Conservation (phyloP, 2,888 invertebrate species). For the Drosophila emarginata region DNA sequence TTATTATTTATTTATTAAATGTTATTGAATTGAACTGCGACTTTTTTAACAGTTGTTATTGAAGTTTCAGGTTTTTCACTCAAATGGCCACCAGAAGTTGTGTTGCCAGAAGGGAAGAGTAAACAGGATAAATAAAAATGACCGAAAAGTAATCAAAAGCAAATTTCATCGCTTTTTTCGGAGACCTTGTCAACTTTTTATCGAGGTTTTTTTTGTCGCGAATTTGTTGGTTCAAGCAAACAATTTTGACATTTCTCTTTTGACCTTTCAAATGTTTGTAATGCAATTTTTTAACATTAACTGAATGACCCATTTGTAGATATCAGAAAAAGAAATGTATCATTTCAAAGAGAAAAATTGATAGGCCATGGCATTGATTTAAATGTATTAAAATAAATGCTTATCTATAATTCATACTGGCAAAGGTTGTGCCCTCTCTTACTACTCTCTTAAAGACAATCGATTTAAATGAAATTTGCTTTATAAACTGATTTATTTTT, state of each 20-base stretch:
- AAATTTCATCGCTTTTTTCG: slow-evolving; percentile 24
- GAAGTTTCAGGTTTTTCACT: slow-evolving; percentile 1
- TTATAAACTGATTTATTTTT: too few relatives aligned
- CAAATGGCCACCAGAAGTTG: slow-evolving; percentile 17
- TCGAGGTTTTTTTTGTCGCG: slow-evolving; percentile 5
- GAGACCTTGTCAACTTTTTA: slow-evolving; percentile 37
- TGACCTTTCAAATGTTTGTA: slow-evolving; percentile 23
- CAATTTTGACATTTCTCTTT: neutral
- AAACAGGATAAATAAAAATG: slow-evolving; percentile 1
- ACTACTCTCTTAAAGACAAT: too few relatives aligned
- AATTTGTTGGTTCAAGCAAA: slow-evolving; percentile 3
- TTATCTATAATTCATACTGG: too few relatives aligned
- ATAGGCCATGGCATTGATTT: too few relatives aligned
- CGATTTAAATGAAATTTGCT: too few relatives aligned
- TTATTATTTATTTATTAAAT: slow-evolving; percentile 18
- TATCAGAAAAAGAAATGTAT: neutral
- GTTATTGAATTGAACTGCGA: slow-evolving; percentile 1
- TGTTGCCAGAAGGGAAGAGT: neutral
- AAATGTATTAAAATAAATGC: too few relatives aligned
- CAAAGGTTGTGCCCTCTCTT: too few relatives aligned
- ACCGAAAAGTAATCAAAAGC: slow-evolving; percentile 16
- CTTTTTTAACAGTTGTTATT: neutral
- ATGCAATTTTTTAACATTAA: slow-evolving; percentile 35
- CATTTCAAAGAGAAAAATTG: too few relatives aligned
- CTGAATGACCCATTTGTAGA: neutral